A percentile compares a stretch with the other conserved stretches of the same genome.
These are phyloP conservation scores for Hylaeus volcanicus DNA, from an alignment of 1,140 invertebrate species.

Conservation along the genomic window DNA sequence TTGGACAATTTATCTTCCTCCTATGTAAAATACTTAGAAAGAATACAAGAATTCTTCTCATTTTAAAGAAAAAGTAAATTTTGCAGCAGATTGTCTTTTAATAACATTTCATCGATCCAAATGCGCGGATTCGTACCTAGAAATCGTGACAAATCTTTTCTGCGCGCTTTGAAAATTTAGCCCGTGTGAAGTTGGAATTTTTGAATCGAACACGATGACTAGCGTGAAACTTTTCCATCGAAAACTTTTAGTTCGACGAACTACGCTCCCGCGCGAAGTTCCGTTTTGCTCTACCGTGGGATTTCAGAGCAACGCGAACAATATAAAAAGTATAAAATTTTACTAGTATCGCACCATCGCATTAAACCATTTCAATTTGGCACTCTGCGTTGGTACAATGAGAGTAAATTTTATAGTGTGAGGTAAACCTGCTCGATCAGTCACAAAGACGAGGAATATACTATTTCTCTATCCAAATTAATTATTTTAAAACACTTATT, in stretches of 20 bases:
- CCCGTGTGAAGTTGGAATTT: not conserved
- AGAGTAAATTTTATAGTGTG: conserved; percentile 8
- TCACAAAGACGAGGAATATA: not conserved
- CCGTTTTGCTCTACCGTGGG: not conserved
- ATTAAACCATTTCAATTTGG: conserved; percentile 22
- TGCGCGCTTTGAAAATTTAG: not conserved
- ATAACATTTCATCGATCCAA: too few species aligned
- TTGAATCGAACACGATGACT: not conserved
- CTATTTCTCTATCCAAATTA: not conserved
- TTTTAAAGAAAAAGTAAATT: too few species aligned
- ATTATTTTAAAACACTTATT: too few species aligned
- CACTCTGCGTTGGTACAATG: not conserved
- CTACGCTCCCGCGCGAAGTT: not conserved
- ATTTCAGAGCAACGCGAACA: not conserved
- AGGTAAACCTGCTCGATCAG: not conserved
- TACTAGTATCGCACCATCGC: not conserved
- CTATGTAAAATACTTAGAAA: too few species aligned
- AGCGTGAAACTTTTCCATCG: not conserved
- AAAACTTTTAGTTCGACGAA: not conserved
- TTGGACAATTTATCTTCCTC: too few species aligned
- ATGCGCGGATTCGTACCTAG: too few species aligned
- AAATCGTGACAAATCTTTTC: too few species aligned
- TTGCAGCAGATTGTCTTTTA: too few species aligned
- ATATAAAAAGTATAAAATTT: not conserved
- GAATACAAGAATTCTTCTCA: too few species aligned